Conservation (phyloP, 2,113 vertebrate species). For the Nasalis larvatus region DNA sequence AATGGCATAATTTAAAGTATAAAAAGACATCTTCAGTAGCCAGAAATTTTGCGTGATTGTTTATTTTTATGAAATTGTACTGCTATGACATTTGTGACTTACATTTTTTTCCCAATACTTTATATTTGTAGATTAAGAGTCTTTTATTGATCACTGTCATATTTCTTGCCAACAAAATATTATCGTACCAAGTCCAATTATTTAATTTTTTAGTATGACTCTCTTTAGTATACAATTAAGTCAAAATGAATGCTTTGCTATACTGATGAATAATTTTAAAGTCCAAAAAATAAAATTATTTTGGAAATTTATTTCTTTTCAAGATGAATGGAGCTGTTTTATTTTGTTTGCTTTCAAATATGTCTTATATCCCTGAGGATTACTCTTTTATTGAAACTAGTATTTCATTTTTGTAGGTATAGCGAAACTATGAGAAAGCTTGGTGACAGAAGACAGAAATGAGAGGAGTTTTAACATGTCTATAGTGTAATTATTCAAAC, state of each 20-base stretch:
- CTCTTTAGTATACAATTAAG: not conserved
- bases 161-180: not conserved
- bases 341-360: not conserved
- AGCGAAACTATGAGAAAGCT: not conserved
- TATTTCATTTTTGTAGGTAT: not conserved
- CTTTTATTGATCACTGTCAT: not conserved
- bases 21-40: not conserved
- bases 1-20: not conserved
- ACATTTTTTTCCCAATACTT: not conserved
- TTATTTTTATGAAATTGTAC: not conserved
- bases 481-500: not conserved
- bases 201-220: not conserved
- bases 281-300: not conserved
- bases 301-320: not conserved
- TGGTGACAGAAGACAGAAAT: not conserved
- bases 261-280: not conserved
- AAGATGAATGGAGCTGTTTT: not conserved
- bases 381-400: not conserved
- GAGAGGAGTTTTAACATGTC: not conserved
- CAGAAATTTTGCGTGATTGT: not conserved
- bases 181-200: not conserved
- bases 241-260: not conserved
- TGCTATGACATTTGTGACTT: not conserved
- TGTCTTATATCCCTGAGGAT: not conserved
- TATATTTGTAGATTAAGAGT: not conserved